These are phyloP conservation scores for Uloborus diversus DNA, from an alignment of 1,140 invertebrate genomes.

Conservation along the genomic window DNA sequence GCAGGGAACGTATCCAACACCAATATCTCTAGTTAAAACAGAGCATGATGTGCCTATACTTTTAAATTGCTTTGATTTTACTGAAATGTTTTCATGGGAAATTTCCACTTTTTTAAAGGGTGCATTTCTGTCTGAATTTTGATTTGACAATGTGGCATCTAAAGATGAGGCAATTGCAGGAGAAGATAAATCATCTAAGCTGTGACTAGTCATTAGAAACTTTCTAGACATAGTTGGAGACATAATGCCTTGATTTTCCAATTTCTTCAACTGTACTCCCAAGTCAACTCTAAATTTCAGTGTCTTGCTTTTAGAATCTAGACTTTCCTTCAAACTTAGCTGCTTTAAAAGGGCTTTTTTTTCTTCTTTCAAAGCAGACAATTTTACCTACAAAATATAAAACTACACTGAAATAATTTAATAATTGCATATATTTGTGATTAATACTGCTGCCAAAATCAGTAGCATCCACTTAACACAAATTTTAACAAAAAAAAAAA, in stretches of 20 bases:
- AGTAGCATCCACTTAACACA: no score
- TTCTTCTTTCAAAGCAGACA: constrained; percentile 78
- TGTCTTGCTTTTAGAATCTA: background rate
- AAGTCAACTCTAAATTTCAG: background rate
- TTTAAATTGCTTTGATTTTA: constrained; percentile 41
- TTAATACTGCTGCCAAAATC: no score
- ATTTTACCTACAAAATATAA: constrained; percentile 70
- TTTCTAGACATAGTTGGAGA: constrained; percentile 58
- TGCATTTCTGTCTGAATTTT: no score
- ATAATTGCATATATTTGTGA: no score
- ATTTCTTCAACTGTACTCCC: constrained; percentile 57
- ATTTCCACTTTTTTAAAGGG: constrained; percentile 15
- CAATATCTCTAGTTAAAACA: constrained; percentile 74
- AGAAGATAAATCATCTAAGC: constrained; percentile 2
- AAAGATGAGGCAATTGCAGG: constrained; percentile 27
- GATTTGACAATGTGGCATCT: no score
- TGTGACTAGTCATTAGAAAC: background rate
- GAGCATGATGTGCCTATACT: constrained; percentile 77
- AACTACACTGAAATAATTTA: no score
- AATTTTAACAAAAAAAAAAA: no score
- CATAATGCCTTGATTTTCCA: constrained; percentile 54
- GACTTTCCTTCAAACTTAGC: constrained; percentile 65
- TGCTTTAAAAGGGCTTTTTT: constrained; percentile 74
- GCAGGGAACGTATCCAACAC: constrained; percentile 69
- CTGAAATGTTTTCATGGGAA: constrained; percentile 28